Evolutionary conservation across 2,113 vertebrate genomes (phyloP).

Genomic region (Poecilia latipinna): DNA sequence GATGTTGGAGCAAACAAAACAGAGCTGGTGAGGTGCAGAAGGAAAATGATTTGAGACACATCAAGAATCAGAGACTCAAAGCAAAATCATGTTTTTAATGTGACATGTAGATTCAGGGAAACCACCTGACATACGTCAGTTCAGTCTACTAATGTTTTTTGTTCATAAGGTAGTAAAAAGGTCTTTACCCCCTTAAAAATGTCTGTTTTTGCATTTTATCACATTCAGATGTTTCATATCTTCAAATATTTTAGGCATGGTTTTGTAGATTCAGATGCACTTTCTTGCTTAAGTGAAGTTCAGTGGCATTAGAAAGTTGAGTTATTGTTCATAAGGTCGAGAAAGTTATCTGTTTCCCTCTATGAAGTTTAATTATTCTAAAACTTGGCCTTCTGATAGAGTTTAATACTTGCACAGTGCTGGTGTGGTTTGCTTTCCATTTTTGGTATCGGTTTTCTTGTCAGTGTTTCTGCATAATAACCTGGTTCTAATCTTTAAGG

Average conservation of each 20-base stretch:
- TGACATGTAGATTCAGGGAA: neutral
- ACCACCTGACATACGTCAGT: neutral
- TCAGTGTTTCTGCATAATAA: conserved; percentile 22
- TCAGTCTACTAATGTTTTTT: neutral
- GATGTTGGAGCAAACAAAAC: conserved; percentile 62
- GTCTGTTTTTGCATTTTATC: too few species aligned
- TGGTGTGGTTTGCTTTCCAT: conserved; percentile 50
- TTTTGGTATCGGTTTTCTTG: conserved; percentile 42
- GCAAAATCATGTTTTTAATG: neutral
- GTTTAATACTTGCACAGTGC: conserved; percentile 33
- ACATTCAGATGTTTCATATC: too few species aligned
- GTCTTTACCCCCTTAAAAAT: too few species aligned
- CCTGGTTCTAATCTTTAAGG: conserved; percentile 19
- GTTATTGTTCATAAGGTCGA: neutral
- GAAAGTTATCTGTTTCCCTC: conserved; percentile 12
- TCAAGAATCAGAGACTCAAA: conserved; percentile 7
- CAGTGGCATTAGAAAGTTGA: neutral
- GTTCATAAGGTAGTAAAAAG: neutral
- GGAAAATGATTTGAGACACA: conserved; percentile 24
- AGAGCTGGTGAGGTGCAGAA: conserved; percentile 44
- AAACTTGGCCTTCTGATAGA: conserved; percentile 8
- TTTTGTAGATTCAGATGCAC: neutral
- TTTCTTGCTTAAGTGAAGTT: neutral
- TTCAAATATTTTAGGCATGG: too few species aligned
- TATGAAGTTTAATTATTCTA: conserved; percentile 23